Base-by-base conservation (phyloP, 2,113 vertebrate species). In the Benitochromis conjunctus region DNA sequence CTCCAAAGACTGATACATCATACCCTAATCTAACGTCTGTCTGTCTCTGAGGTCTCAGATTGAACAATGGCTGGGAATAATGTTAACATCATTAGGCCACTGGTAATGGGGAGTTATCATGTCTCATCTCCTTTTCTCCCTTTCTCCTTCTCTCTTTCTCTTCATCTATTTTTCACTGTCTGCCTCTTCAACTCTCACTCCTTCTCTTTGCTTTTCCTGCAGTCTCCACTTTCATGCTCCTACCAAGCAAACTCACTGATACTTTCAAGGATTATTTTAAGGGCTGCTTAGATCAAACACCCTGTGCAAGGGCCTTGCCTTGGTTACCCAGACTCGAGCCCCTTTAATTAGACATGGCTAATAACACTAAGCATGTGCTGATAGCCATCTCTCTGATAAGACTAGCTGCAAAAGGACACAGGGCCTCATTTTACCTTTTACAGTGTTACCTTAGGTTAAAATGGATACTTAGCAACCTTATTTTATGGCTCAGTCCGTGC, bases 71-170 rank as follows among this genome's bases (percentile, higher is more conserved):
- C 96, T 85, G 92, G 96, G 90, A 97, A 98, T 98, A 97, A 98
- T 97, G 97, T 97, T 97, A 97, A 97, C 97, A 98, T 97, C 97
- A 97, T 98, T 98, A 97, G 96, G 96, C 96, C 96, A 96, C 97
- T 97, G 95, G 94, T 98, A 98, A 98, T 98, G 95, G 96, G 95
- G 95, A 91, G 97, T 98, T 98, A 98, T 97, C 97, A 95, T 95
- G 95, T 97, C 96, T 97, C 95, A 96, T 95, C 97, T 97, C 95
- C 95, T 93, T 34, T 96, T 95, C 95, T 93, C 93, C 82, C 86
- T 62, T 74, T 38, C 79, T 64, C 60, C 34, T 82, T 24, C 74
- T 80, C 83, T 87, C 80, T 79, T 78, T 86, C 58, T 82, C 55
- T 69, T 91, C 82, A 85, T 94, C 86, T 87, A 60, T 89, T 90